phyloP scores from a whole-genome alignment of 1,140 invertebrate genomes.

The Nymphalis io region DNA sequence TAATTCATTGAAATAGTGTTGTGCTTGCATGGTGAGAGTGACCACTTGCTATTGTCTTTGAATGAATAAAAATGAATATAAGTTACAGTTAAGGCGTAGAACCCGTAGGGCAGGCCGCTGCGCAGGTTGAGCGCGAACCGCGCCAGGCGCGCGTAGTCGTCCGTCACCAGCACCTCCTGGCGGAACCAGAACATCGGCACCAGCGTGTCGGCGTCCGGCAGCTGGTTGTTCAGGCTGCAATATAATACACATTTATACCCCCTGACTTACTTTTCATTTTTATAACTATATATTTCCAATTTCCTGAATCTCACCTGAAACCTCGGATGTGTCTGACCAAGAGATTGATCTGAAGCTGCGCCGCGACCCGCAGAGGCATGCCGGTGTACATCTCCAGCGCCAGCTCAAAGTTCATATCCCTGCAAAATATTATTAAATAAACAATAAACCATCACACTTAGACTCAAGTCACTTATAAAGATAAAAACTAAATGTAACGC shows the following conservation, averaged over 20 bases:
- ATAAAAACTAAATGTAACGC: too few relatives aligned
- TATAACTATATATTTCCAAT: too few relatives aligned
- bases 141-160: constrained; percentile 81
- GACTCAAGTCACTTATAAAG: too few relatives aligned
- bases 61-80: too few relatives aligned
- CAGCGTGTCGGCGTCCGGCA: constrained; percentile 66
- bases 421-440: constrained; percentile 33
- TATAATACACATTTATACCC: too few relatives aligned
- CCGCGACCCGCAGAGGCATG: constrained; percentile 85
- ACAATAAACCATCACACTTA: neutral
- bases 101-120: constrained; percentile 53
- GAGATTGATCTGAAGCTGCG: constrained; percentile 88
- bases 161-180: constrained; percentile 83
- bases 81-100: constrained; percentile 65
- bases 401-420: constrained; percentile 67
- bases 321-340: constrained; percentile 81
- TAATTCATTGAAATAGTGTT: too few relatives aligned
- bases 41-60: too few relatives aligned
- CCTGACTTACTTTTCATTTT: too few relatives aligned
- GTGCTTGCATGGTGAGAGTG: too few relatives aligned
- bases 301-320: constrained; percentile 80
- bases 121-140: constrained; percentile 74
- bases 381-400: constrained; percentile 77
- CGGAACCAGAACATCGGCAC: constrained; percentile 89
- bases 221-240: constrained; percentile 64